Evolutionary conservation across 1,140 invertebrate species (phyloP).

Genomic region (Neoseiulus cucumeris): DNA sequence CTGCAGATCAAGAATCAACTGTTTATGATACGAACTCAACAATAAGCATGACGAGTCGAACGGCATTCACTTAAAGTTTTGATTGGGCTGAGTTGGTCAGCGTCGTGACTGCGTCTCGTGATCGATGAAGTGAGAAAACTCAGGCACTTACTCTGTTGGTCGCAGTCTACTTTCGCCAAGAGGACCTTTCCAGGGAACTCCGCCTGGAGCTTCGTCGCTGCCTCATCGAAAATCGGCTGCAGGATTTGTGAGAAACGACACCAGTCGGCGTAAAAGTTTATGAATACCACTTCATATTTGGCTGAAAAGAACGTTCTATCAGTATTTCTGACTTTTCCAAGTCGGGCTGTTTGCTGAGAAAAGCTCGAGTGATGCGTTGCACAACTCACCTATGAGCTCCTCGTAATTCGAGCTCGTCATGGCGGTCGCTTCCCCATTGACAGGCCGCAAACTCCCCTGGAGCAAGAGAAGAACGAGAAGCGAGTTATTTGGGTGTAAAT

Average conservation of each 20-base stretch:
- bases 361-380: too few relatives aligned
- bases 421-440: background rate
- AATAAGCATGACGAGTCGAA: conserved; percentile 12
- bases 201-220: background rate
- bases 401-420: conserved; percentile 5
- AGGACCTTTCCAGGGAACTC: background rate
- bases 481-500: too few relatives aligned
- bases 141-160: background rate
- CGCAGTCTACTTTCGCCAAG: background rate
- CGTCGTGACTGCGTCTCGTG: too few relatives aligned
- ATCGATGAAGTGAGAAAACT: too few relatives aligned
- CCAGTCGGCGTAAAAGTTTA: conserved; percentile 98
- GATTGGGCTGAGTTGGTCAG: too few relatives aligned
- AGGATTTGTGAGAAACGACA: conserved; percentile 41
- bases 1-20: conserved; percentile 30
- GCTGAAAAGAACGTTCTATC: conserved; percentile 34
- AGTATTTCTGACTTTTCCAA: too few relatives aligned
- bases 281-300: conserved; percentile 81
- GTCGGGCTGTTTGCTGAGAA: too few relatives aligned
- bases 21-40: conserved; percentile 11
- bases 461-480: too few relatives aligned
- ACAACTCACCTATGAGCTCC: background rate
- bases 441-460: background rate
- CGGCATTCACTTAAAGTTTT: background rate
- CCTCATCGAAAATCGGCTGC: conserved; percentile 2